A percentile compares a stretch with the other conserved stretches of the same genome.
Evolutionary conservation across 2,888 invertebrate genomes (phyloP).

Genomic region (Drosophila atroscutellata): DNA sequence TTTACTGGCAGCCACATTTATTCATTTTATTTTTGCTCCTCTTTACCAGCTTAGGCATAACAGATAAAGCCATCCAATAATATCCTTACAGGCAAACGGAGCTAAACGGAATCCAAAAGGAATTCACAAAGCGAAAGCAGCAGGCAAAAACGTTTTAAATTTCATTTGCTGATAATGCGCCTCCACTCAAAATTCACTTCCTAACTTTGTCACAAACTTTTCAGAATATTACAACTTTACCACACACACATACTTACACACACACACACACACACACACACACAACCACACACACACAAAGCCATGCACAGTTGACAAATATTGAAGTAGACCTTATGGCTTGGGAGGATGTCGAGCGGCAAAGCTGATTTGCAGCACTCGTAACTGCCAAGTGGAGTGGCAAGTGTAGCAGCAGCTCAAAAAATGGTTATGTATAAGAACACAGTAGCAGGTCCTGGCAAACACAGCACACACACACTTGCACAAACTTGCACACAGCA

Average conservation of each 20-base stretch:
- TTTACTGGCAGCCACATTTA: constrained; percentile 36
- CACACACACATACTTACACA: not conserved
- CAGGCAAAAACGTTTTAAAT: constrained; percentile 62
- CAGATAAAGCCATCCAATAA: constrained; percentile 28
- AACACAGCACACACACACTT: constrained; percentile 23
- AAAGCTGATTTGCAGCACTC: constrained; percentile 65
- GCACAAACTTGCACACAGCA: constrained; percentile 55
- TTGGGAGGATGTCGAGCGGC: constrained; percentile 45
- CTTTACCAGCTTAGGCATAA: constrained; percentile 18
- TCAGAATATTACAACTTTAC: constrained; percentile 37
- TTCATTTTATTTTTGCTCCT: constrained; percentile 7
- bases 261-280: not conserved
- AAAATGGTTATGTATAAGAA: constrained; percentile 2
- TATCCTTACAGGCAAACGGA: constrained; percentile 14
- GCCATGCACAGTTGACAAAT: constrained; percentile 41
- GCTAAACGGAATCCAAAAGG: constrained; percentile 12
- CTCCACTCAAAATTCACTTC: constrained; percentile 64
- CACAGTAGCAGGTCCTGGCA: not conserved
- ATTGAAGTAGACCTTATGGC: constrained; percentile 57
- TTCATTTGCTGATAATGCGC: constrained; percentile 71
- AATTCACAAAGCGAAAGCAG: constrained; percentile 5
- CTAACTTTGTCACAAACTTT: constrained; percentile 59
- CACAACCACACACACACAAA: not conserved
- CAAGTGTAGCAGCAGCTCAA: constrained; percentile 1
- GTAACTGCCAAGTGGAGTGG: constrained; percentile 32